Evolutionary conservation across 1,140 invertebrate species (phyloP), one percentile per base, ranked within the genome.

Genomic region (Hirudo medicinalis): DNA sequence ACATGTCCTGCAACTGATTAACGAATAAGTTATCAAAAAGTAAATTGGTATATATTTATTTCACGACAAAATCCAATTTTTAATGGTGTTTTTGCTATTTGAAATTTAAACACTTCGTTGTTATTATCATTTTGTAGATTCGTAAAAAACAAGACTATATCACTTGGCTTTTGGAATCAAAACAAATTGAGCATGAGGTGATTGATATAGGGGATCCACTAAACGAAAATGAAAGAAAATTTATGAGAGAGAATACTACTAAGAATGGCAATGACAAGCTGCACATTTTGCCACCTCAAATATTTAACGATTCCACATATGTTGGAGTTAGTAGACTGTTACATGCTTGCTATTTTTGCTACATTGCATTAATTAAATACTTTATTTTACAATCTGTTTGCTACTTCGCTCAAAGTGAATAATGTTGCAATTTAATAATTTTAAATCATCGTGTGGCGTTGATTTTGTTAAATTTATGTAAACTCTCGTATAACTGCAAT

Each of bases 121-220:
- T 63, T 25, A 63, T n/a, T 8, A 63, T 20, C 2, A 27, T 25
- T n/a, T 43, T 40, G 5, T 69, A 73, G 72, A 67, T 73, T 69
- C 71, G 71, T 69, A 73, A 73, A 36, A 49, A 67, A 63, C 72
- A 73, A 60, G 72, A 73, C 49, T 63, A 73, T 60, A 71, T 73
- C 54, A 55, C 71, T 68, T 73, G 72, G 72, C 70, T 69, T 43
- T 69, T 73, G 25, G 72, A 73, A 60, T 49, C 43, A 17, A 73
- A 73, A 27, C 27, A 55, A 19, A 73, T 73, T 25, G 67, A 70
- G 8, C 72, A 73, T 22, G 43, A 60, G 53, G 69, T 36, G 25
- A 54, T 73, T 60, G 72, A 73, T 60, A 73, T 73, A 54, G 29
- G 69, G 17, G 68, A 70, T 67, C 72, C 72, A 32, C 13, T 22